phyloP scores from a whole-genome alignment of 2,797 vertebrate genomes.

The Phalanger gymnotis region DNA sequence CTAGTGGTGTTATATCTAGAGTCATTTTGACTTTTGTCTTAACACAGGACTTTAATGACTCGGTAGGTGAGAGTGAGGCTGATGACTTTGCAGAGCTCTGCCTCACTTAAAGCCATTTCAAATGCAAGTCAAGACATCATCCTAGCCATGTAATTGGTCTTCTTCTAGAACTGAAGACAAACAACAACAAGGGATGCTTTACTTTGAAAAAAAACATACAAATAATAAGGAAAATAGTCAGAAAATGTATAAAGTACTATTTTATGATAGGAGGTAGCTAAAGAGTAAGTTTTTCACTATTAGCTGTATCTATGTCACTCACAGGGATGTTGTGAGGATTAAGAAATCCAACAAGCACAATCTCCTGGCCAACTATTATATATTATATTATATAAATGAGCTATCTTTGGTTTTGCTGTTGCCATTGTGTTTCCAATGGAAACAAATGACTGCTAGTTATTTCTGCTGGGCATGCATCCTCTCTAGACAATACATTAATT shows the following conservation, averaged over 20 bases:
- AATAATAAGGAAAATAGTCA: background rate
- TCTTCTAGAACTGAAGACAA: background rate
- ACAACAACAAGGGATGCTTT: background rate
- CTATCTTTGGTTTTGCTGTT: background rate
- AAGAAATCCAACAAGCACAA: background rate
- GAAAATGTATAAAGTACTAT: background rate
- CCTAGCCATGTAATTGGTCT: background rate
- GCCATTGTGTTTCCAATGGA: background rate
- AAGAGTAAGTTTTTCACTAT: background rate
- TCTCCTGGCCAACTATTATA: background rate
- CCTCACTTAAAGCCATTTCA: background rate
- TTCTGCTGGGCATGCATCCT: background rate
- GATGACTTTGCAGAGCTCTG: background rate
- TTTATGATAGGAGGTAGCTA: background rate
- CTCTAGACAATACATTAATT: background rate
- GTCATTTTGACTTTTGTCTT: background rate
- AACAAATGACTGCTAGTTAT: background rate
- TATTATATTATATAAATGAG: background rate
- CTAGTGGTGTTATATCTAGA: background rate
- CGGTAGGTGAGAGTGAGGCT: background rate
- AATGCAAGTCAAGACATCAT: background rate
- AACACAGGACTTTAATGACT: background rate
- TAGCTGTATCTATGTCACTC: background rate
- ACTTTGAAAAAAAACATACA: background rate
- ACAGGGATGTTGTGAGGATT: background rate